These are phyloP conservation scores for Capreolus pygargus DNA, from an alignment of 2,113 vertebrate species.

Conservation along the genomic window DNA sequence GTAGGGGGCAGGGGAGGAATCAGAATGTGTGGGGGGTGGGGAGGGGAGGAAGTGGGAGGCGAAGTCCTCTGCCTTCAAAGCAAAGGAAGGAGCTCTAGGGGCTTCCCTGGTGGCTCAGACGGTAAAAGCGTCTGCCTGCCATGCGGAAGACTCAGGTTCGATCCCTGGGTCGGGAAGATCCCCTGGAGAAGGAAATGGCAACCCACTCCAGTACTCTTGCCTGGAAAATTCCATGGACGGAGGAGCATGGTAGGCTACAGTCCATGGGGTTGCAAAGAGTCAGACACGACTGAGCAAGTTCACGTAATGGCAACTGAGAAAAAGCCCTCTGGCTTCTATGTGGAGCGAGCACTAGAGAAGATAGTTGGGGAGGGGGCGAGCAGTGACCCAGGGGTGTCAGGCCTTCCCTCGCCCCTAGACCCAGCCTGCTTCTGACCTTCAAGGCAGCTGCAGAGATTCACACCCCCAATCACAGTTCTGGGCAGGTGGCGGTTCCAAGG, in stretches of 20 bases:
- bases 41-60: not conserved
- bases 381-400: not conserved
- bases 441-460: not conserved
- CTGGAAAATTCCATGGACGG: not conserved
- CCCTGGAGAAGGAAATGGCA: not conserved
- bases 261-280: not conserved
- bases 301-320: not conserved
- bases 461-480: rapidly evolving
- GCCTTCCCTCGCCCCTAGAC: not conserved
- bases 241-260: not conserved
- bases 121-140: not conserved
- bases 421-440: not conserved
- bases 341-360: not conserved
- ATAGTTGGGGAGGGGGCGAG: not conserved
- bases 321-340: not conserved
- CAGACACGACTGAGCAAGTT: not conserved
- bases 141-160: not conserved
- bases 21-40: not conserved
- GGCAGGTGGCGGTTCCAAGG: not conserved
- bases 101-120: not conserved
- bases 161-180: not conserved
- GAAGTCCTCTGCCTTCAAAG: not conserved
- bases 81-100: not conserved
- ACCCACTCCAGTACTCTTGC: not conserved
- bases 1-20: not conserved